These are phyloP conservation scores for Chionodraco myersi DNA, from an alignment of 2,113 vertebrate genomes.

Conservation along the genomic window DNA sequence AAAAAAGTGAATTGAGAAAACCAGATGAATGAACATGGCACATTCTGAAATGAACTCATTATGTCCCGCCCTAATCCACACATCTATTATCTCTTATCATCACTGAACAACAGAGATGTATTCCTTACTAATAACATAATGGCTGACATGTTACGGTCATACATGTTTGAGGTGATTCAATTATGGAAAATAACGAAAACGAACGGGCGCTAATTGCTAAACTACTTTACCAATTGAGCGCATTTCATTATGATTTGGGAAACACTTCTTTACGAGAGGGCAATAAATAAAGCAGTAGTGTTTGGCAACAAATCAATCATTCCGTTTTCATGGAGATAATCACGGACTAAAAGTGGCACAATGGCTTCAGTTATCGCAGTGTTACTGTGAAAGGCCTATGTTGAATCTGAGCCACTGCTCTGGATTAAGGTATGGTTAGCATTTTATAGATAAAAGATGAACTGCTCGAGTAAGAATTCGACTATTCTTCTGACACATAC, in stretches of 20 bases:
- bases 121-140: constrained; percentile 5
- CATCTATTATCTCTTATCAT: background rate
- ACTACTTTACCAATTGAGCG: constrained; percentile 17
- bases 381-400: background rate
- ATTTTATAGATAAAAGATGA: background rate
- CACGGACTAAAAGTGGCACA: constrained; percentile 1
- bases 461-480: constrained; percentile 1
- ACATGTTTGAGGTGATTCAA: constrained; percentile 32
- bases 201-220: constrained; percentile 30
- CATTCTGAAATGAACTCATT: background rate
- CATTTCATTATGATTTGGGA: constrained; percentile 10
- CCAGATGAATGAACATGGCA: background rate
- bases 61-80: background rate
- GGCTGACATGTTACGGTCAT: background rate
- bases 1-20: background rate
- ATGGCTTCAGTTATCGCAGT: constrained; percentile 4
- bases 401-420: constrained; percentile 2
- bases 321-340: background rate
- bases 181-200: constrained; percentile 46
- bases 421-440: background rate
- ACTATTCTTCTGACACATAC: background rate
- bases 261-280: background rate
- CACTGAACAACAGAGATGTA: background rate
- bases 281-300: background rate
- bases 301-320: constrained; percentile 3